Base-by-base conservation (phyloP, 1,140 invertebrate genomes). In the Lanistes nyassanus region DNA sequence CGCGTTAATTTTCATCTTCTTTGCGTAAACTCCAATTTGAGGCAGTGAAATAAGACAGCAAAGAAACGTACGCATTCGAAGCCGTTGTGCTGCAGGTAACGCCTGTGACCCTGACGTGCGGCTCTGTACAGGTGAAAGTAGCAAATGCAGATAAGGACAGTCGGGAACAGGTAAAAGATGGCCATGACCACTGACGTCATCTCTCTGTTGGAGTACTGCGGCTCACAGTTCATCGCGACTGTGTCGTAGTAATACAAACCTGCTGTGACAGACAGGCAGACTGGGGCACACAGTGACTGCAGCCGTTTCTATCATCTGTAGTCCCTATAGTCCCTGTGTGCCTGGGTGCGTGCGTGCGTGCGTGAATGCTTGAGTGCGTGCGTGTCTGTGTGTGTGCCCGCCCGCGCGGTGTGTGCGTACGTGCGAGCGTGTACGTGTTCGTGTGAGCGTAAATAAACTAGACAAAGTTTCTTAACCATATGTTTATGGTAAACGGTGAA, bases 151-250 rank as follows among this genome's bases (percentile, higher is more conserved):
- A 80, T 76, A 9, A 80, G 55, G 37, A 56, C 31, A 13, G 76
- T 75, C 2, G 79, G 76, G 23, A 78, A 47, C 60, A 80, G 74
- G 55, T 78, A 80, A 70, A 80, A 80, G 29, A 80, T 67, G 31
- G 51, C 73, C 6, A 80, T 58, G 6, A 80, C 79, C 1, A 76
- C 31, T 23, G 77, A 9, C 1, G 79, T 78, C 19, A 80, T 69
- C 7, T 66, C 36, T 3, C 69, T 53, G 47, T 76, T 78, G 51
- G 67, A 36, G 37, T 80, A 80, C 26, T 65, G 71, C 23, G 79
- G 79, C 55, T 80, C 79, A 51, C 79, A 80, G 60, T 80, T 80
- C 19, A 80, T 76, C 64, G 76, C 79, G 0, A 80, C 58, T 23
- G 74, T 71, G 37, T 80, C 79, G 65, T 64, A 80, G 60, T 80